Evolutionary conservation across 2,797 vertebrate species (phyloP), one percentile per base, ranked within the genome.

Genomic region (Platalea minor): DNA sequence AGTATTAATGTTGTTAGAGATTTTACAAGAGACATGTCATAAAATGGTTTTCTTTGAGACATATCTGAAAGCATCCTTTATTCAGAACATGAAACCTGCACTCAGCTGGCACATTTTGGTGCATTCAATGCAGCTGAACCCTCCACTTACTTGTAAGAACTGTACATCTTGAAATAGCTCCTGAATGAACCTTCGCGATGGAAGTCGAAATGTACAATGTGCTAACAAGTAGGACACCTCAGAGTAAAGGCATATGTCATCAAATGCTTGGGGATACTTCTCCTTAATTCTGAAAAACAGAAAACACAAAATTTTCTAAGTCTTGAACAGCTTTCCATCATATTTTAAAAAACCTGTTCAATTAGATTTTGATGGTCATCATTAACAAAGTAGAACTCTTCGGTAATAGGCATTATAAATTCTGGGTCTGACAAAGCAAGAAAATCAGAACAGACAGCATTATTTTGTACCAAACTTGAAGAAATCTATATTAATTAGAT

Each of bases 161-260:
- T 99, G 99, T 92, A 99, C 99, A 84, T 99, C 99, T 89, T 99
- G 99, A 98, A 99, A 99, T 25, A 99, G 98, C 88, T 99, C 99
- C 97, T 99, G 99, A 97, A 99, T 99, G 97, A 99, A 99, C 74
- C 99, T 99, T 81, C 99, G 98, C 29, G 99, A 99, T 7, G 98
- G 98, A 89, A 99, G 98, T 85, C 99, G 99, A 97, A 99, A 99
- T 76, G 99, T 99, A 97, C 99, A 99, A 95, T 99, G 99, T 67
- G 99, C 98, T 96, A 99, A 97, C 95, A 99, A 97, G 97, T 99
- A 98, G 54, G 99, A 99, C 57, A 99, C 99, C 98, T 99, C 99
- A 3, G 99, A 99, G 97, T 99, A 99, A 96, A 99, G 98, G 98
- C 99, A 99, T 95, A 99, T 99, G 96, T 99, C 99, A 73, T 99